Percentiles rank a stretch among this genome's conserved stretches.
These are phyloP conservation scores for Aphis gossypii DNA, from an alignment of 1,140 invertebrate genomes.

Conservation along the genomic window DNA sequence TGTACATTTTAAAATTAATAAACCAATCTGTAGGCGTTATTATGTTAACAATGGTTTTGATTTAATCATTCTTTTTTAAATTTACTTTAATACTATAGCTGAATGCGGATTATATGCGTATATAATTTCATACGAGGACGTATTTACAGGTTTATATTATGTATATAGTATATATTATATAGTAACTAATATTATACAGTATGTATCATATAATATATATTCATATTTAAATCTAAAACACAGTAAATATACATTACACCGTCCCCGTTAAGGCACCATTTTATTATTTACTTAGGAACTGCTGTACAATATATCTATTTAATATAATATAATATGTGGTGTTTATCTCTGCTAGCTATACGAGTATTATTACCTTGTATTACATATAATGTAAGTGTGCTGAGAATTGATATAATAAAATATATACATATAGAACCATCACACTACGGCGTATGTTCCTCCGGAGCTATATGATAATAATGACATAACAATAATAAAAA, in stretches of 20 bases:
- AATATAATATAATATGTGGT: not conserved
- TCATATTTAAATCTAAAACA: not conserved
- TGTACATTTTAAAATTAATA: no score
- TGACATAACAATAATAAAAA: not conserved
- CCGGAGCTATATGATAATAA: not conserved
- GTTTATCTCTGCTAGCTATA: not conserved
- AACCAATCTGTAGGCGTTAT: no score
- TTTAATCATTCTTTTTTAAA: no score
- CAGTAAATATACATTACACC: not conserved
- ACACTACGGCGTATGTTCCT: not conserved
- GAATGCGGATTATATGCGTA: not conserved
- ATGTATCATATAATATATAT: not conserved
- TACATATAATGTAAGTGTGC: not conserved
- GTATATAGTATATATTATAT: not conserved
- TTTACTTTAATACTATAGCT: not conserved
- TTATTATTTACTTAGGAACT: not conserved
- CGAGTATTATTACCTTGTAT: not conserved
- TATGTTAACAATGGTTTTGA: no score
- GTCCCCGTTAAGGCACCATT: not conserved
- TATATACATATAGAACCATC: not conserved
- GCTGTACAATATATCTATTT: no score
- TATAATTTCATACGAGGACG: not conserved
- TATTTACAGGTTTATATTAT: not conserved
- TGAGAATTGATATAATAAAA: not conserved
- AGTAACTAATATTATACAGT: not conserved